Conservation (phyloP, 1,140 invertebrate genomes). For the Sitophilus oryzae region DNA sequence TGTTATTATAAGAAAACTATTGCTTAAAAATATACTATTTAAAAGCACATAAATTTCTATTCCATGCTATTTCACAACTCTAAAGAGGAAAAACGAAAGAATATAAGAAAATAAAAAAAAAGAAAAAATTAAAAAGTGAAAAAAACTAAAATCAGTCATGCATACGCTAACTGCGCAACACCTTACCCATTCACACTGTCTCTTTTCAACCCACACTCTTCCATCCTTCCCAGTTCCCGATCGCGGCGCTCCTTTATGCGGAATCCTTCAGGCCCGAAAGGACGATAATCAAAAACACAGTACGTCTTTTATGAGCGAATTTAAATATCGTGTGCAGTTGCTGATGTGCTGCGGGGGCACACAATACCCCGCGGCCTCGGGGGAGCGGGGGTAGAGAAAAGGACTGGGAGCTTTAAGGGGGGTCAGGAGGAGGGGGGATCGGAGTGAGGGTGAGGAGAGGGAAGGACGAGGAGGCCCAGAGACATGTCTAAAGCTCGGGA, state of each 20-base stretch:
- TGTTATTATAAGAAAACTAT: too few species aligned
- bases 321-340: conserved; percentile 42
- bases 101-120: too few species aligned
- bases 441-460: conserved; percentile 32
- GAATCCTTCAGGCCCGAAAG: conserved; percentile 41
- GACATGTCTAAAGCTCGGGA: conserved; percentile 45
- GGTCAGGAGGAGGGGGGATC: conserved; percentile 20
- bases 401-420: conserved; percentile 31
- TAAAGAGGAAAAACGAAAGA: too few species aligned
- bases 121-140: background rate
- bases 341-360: conserved; percentile 34
- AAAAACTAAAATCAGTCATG: background rate
- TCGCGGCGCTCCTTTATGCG: conserved; percentile 35
- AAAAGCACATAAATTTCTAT: too few species aligned
- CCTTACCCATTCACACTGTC: too few species aligned
- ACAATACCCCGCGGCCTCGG: conserved; percentile 12
- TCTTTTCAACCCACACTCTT: too few species aligned
- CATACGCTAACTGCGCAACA: background rate
- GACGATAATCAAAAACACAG: conserved; percentile 44
- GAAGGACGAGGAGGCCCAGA: conserved; percentile 36
- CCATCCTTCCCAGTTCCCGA: too few species aligned
- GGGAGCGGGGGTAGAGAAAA: conserved; percentile 30
- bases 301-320: conserved; percentile 42
- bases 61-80: too few species aligned
- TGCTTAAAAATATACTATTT: too few species aligned